Percentiles rank a stretch among this genome's conserved stretches.
Evolutionary conservation across 2,113 vertebrate genomes (phyloP).

Genomic region (Calidris pygmaea): DNA sequence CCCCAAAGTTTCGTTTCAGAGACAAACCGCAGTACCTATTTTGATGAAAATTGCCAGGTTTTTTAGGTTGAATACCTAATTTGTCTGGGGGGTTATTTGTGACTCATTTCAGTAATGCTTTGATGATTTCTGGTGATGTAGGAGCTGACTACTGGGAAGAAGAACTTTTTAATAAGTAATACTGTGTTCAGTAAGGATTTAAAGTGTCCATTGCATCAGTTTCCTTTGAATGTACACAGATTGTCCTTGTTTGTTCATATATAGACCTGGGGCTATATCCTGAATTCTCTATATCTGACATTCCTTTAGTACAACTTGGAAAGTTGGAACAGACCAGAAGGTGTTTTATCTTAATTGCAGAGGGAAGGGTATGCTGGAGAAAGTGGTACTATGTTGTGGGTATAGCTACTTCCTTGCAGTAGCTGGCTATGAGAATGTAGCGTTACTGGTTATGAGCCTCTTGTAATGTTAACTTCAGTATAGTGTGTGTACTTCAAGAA

Average conservation of each 20-base stretch:
- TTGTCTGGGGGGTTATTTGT: background rate
- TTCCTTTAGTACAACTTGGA: background rate
- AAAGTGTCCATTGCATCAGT: background rate
- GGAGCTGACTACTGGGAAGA: background rate
- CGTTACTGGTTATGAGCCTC: background rate
- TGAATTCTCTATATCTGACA: background rate
- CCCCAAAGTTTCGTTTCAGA: background rate
- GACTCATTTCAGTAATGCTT: background rate
- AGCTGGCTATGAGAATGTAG: background rate
- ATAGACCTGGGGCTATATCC: background rate
- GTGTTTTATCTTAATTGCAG: background rate
- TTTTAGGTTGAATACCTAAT: background rate
- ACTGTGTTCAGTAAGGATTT: background rate
- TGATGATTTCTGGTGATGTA: background rate
- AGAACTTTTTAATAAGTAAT: background rate
- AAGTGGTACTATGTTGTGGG: background rate
- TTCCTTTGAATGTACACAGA: background rate
- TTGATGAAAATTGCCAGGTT: background rate
- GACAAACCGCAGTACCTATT: background rate
- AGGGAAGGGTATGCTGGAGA: background rate
- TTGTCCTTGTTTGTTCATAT: background rate
- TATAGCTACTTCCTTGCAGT: background rate
- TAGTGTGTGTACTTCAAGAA: background rate
- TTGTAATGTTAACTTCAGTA: background rate
- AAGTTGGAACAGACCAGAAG: background rate